Conservation (phyloP, 2,113 vertebrate species). For the Dicaeum eximium region DNA sequence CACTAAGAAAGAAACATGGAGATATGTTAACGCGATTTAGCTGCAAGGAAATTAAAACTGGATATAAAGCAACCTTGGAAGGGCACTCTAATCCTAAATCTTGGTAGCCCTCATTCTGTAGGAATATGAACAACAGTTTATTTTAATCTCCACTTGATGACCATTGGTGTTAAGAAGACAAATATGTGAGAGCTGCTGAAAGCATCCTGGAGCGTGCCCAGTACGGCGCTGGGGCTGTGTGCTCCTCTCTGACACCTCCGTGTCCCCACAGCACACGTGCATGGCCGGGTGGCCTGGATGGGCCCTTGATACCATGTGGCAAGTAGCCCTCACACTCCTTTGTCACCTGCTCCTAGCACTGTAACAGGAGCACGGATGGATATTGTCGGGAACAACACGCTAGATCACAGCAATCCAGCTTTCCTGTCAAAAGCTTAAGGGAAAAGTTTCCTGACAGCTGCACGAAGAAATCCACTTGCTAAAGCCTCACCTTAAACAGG, state of each 20-base stretch:
- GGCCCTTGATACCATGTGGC: background rate
- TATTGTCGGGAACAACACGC: background rate
- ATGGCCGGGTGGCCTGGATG: background rate
- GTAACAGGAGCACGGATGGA: background rate
- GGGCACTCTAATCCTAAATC: background rate
- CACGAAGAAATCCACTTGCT: constrained; percentile 8
- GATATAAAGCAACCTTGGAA: background rate
- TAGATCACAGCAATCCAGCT: constrained; percentile 30
- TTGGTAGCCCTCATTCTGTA: background rate
- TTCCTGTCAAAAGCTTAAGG: constrained; percentile 22
- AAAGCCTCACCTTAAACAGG: constrained; percentile 43
- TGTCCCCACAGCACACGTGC: accelerated
- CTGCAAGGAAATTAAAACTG: background rate
- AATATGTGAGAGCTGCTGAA: background rate
- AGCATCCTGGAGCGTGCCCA: accelerated
- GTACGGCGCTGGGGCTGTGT: accelerated
- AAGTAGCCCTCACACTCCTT: background rate
- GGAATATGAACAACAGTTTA: background rate
- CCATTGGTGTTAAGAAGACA: background rate
- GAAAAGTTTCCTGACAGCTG: constrained; percentile 4
- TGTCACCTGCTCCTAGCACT: background rate
- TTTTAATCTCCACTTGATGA: background rate
- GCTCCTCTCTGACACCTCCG: background rate
- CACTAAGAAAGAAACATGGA: background rate
- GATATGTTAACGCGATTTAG: background rate